These are phyloP conservation scores for Anagyrus pseudococci DNA, from an alignment of 2,888 invertebrate genomes.

Conservation along the genomic window DNA sequence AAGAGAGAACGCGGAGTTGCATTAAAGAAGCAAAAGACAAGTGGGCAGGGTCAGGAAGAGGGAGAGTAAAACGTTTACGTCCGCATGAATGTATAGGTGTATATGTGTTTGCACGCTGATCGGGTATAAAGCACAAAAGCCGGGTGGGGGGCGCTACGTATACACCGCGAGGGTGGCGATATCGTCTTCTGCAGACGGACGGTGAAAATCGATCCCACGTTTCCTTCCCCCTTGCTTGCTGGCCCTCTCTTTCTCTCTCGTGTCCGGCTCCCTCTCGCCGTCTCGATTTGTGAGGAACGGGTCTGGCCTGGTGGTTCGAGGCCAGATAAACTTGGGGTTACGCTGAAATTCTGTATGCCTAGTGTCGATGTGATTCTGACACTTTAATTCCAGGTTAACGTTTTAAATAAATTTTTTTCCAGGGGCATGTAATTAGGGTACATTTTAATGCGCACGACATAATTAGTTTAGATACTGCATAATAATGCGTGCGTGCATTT, in stretches of 20 bases:
- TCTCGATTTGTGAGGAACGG: no score
- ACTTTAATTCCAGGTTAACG: no score
- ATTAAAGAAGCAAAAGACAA: no score
- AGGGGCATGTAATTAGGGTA: no score
- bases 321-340: conserved; percentile 31
- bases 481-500: no score
- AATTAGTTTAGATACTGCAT: no score
- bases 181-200: conserved; percentile 5
- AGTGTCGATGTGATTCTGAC: no score
- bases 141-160: no score
- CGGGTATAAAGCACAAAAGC: no score
- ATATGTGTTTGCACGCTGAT: neutral
- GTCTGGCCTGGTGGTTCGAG: no score
- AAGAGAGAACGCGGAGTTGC: neutral
- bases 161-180: neutral
- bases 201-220: conserved; percentile 39
- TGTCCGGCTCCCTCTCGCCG: conserved; percentile 21
- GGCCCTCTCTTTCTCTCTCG: conserved; percentile 24
- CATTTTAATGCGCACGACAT: no score
- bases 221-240: conserved; percentile 12
- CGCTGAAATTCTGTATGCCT: conserved; percentile 6
- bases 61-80: conserved; percentile 3
- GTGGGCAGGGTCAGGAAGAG: neutral
- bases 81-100: neutral
- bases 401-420: no score